Evolutionary conservation across 2,888 invertebrate species (phyloP).

Genomic region (Eurytoma adleriae): DNA sequence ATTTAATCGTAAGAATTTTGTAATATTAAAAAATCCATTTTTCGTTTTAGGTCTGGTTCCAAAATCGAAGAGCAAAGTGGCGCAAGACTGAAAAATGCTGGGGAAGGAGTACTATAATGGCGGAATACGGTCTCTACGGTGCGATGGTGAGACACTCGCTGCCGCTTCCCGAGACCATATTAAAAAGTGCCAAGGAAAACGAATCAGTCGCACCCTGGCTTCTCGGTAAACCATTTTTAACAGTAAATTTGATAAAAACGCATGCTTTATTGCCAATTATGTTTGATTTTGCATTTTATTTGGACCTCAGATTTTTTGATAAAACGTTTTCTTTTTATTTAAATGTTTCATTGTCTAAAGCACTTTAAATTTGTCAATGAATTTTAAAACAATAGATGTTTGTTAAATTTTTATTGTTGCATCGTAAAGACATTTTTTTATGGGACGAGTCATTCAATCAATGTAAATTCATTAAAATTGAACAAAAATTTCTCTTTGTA

Average conservation of each 20-base stretch:
- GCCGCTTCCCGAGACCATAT: slow-evolving; percentile 98
- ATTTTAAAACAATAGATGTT: no score
- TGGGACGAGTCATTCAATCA: no score
- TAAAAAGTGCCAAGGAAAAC: slow-evolving; percentile 97
- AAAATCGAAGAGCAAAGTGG: slow-evolving; percentile 99
- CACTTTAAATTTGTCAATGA: no score
- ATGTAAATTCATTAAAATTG: no score
- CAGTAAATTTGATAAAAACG: slow-evolving; percentile 13
- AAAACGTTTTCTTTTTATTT: slow-evolving; percentile 44
- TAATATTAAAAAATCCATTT: not conserved
- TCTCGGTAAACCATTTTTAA: slow-evolving; percentile 84
- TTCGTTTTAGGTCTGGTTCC: slow-evolving; percentile 96
- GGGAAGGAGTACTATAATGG: slow-evolving; percentile 99
- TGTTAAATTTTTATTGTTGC: no score
- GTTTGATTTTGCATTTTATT: slow-evolving; percentile 41
- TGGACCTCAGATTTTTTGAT: slow-evolving; percentile 45
- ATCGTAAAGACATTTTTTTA: no score
- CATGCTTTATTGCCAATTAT: slow-evolving; percentile 28
- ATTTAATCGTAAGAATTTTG: no score
- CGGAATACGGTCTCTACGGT: slow-evolving; percentile 99
- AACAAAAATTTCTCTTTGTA: no score
- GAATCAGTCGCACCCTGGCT: slow-evolving; percentile 99
- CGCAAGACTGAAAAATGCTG: slow-evolving; percentile 99
- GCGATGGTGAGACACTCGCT: slow-evolving; percentile 99
- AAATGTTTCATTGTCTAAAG: no score